Percentiles rank a stretch among this genome's conserved stretches.
Conservation (phyloP, 1,140 invertebrate genomes). For the Eubasilissa regina region DNA sequence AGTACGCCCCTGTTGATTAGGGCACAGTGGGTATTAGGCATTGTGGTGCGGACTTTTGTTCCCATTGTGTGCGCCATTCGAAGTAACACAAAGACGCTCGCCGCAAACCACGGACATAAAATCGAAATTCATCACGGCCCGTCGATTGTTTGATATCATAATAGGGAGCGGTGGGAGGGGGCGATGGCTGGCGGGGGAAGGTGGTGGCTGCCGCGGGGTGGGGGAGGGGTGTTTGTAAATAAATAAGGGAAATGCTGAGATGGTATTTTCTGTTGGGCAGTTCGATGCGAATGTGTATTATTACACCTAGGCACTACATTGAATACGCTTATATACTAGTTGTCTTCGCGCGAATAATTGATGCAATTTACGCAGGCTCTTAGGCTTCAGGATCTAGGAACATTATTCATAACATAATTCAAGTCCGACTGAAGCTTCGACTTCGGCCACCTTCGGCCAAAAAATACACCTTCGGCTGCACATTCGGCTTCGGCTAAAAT, state of each 20-base stretch:
- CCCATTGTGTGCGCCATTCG: conserved; percentile 66
- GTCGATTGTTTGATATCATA: conserved; percentile 68
- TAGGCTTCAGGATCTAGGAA: too few relatives aligned
- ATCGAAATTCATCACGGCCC: conserved; percentile 72
- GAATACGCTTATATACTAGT: too few relatives aligned
- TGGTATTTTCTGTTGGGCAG: conserved; percentile 19
- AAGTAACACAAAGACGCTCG: conserved; percentile 68
- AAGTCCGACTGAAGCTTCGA: too few relatives aligned
- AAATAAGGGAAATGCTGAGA: conserved; percentile 41
- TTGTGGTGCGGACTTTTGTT: conserved; percentile 75
- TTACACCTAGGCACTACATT: too few relatives aligned
- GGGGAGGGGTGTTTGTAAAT: conserved; percentile 36
- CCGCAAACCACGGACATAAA: conserved; percentile 70
- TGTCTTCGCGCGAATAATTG: too few relatives aligned
- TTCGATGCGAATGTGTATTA: not conserved
- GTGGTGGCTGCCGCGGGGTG: too few relatives aligned
- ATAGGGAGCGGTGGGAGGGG: conserved; percentile 47
- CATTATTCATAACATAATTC: too few relatives aligned
- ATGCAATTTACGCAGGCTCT: too few relatives aligned
- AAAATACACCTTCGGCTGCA: too few relatives aligned
- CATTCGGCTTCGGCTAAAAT: too few relatives aligned
- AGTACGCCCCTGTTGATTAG: conserved; percentile 59
- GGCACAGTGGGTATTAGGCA: conserved; percentile 70
- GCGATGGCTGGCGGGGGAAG: not conserved
- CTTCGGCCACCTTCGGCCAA: too few relatives aligned